A percentile compares a stretch with the other conserved stretches of the same genome.
These are phyloP conservation scores for Stegastes partitus DNA, from an alignment of 2,113 vertebrate genomes.

Conservation along the genomic window DNA sequence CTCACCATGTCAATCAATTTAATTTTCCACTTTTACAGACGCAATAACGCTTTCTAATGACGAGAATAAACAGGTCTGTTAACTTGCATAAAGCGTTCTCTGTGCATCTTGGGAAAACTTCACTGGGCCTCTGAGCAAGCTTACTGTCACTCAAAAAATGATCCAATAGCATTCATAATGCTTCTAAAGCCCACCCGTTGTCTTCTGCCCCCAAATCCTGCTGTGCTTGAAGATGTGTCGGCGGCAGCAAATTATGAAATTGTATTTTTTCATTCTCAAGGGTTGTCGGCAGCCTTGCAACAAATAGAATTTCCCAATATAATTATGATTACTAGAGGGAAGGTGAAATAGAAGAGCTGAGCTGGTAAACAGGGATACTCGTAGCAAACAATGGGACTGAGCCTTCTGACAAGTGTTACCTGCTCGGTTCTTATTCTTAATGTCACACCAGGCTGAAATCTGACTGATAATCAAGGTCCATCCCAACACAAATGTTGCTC, in stretches of 20 bases:
- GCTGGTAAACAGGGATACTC: slow-evolving; percentile 39
- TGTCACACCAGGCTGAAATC: slow-evolving; percentile 29
- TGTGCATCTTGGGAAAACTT: slow-evolving; percentile 48
- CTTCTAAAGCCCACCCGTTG: slow-evolving; percentile 72
- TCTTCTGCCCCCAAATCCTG: slow-evolving; percentile 70
- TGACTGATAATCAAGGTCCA: slow-evolving; percentile 56
- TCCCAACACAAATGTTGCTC: slow-evolving; percentile 58
- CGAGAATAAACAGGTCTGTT: slow-evolving; percentile 54
- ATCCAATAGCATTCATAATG: slow-evolving; percentile 73
- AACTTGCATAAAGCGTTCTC: slow-evolving; percentile 31
- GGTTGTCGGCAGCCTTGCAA: slow-evolving; percentile 66
- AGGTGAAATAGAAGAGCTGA: slow-evolving; percentile 53
- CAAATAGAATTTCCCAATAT: slow-evolving; percentile 75
- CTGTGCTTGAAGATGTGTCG: slow-evolving; percentile 73
- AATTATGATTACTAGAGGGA: slow-evolving; percentile 67
- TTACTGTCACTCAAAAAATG: slow-evolving; percentile 76
- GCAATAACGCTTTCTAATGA: slow-evolving; percentile 33
- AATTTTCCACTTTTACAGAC: slow-evolving; percentile 22
- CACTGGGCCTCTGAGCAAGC: slow-evolving; percentile 60
- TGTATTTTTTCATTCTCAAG: slow-evolving; percentile 70
- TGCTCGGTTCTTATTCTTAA: slow-evolving; percentile 37
- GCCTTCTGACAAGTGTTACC: slow-evolving; percentile 24
- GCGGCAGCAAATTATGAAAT: slow-evolving; percentile 73
- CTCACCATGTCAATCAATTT: slow-evolving; percentile 33
- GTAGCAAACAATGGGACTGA: slow-evolving; percentile 22